A percentile compares a stretch with the other conserved stretches of the same genome.
Evolutionary conservation across 1,140 invertebrate species (phyloP).

Genomic region (Anastrepha ludens): DNA sequence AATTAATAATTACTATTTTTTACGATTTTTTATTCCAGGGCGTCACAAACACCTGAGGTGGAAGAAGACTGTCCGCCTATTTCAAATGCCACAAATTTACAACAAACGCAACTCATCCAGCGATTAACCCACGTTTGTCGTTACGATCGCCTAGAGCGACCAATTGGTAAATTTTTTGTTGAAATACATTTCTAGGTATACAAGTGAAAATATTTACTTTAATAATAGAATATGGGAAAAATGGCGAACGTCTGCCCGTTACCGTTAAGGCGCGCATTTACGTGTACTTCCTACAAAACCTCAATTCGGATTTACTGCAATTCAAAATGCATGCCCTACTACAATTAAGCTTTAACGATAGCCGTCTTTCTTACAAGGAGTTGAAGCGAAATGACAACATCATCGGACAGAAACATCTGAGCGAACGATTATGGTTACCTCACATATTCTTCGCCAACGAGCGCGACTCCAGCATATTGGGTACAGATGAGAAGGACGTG

Average conservation of each 20-base stretch:
- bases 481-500: conserved; percentile 85
- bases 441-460: conserved; percentile 88
- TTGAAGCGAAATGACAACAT: conserved; percentile 79
- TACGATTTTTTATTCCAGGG: background rate
- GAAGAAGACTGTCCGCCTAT: conserved; percentile 67
- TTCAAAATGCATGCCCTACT: conserved; percentile 89
- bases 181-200: background rate
- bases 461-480: conserved; percentile 81
- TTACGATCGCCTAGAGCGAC: conserved; percentile 69
- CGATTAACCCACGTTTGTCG: conserved; percentile 70
- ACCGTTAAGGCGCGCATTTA: conserved; percentile 81
- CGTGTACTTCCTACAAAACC: conserved; percentile 85
- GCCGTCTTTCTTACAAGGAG: conserved; percentile 79
- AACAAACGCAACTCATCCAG: conserved; percentile 69
- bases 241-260: conserved; percentile 75
- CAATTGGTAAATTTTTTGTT: conserved; percentile 61
- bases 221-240: conserved; percentile 61
- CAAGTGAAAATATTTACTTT: background rate
- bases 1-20: background rate
- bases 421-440: conserved; percentile 85
- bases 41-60: conserved; percentile 32
- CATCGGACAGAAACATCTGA: conserved; percentile 81
- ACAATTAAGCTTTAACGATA: conserved; percentile 84
- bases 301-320: conserved; percentile 86
- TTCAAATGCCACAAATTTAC: conserved; percentile 62